phyloP scores from a whole-genome alignment of 64 coral and sea anemone genomes.

The Astreopora myriophthalma region DNA sequence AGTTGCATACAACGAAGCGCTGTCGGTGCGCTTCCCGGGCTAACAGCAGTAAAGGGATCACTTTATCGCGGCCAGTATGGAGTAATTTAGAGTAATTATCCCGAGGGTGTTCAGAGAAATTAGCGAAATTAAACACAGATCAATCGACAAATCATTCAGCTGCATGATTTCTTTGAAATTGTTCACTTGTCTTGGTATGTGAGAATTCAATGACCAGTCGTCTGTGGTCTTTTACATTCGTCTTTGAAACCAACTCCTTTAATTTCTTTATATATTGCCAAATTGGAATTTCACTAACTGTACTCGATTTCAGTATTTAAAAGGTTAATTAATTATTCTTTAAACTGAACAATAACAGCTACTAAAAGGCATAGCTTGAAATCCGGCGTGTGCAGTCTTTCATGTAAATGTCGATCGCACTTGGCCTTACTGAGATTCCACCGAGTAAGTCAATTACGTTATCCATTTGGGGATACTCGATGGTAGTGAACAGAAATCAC shows the following conservation, averaged over 20 bases:
- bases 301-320: too few relatives aligned
- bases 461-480: too few relatives aligned
- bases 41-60: not conserved
- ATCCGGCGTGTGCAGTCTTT: not conserved
- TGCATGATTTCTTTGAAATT: not conserved
- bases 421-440: too few relatives aligned
- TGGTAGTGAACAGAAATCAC: too few relatives aligned
- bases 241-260: too few relatives aligned
- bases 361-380: not conserved
- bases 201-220: not conserved
- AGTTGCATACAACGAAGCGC: too few relatives aligned
- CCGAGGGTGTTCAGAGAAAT: not conserved
- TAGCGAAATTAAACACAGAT: not conserved
- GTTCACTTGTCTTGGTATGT: not conserved
- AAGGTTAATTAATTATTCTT: not conserved
- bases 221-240: too few relatives aligned
- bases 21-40: not conserved
- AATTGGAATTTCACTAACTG: too few relatives aligned
- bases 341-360: not conserved
- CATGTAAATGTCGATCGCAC: not conserved
- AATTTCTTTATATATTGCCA: too few relatives aligned
- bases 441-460: too few relatives aligned
- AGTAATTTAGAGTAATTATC: not conserved
- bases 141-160: not conserved
- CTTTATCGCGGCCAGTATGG: not conserved